phyloP scores from a whole-genome alignment of 2,797 vertebrate species.

The Coilia nasus region DNA sequence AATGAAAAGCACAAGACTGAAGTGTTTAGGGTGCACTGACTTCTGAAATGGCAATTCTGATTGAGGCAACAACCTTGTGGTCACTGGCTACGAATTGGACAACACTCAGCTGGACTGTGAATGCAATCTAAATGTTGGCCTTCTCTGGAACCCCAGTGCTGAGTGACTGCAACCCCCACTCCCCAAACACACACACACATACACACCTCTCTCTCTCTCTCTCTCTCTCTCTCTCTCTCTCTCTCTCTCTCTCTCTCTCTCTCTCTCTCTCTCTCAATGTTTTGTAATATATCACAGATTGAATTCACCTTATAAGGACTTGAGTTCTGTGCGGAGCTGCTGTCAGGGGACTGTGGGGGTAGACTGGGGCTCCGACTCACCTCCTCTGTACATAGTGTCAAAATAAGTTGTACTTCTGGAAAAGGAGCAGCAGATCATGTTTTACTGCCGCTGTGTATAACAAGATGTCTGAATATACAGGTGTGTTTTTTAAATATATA shows the following conservation, averaged over 20 bases:
- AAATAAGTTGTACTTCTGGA: conserved; percentile 23
- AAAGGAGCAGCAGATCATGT: background rate
- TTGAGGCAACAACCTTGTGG: background rate
- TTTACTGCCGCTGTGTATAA: conserved; percentile 22
- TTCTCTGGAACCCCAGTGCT: background rate
- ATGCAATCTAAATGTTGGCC: background rate
- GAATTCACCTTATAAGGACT: conserved; percentile 37
- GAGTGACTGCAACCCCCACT: background rate
- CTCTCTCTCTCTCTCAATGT: conserved; percentile 49
- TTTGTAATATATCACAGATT: conserved; percentile 17
- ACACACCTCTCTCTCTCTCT: conserved; percentile 39
- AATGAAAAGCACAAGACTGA: conserved; percentile 25
- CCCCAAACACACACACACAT: no score
- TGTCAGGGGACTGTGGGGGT: background rate
- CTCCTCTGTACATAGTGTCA: conserved; percentile 51
- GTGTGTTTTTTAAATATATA: conserved; percentile 14
- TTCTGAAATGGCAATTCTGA: background rate
- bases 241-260: conserved; percentile 48
- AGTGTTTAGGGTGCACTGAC: conserved; percentile 14
- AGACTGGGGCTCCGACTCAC: conserved; percentile 26
- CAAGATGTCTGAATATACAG: conserved; percentile 24
- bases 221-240: conserved; percentile 23
- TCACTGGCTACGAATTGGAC: background rate
- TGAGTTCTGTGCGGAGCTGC: conserved; percentile 38
- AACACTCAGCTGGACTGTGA: background rate